Conservation (phyloP, 2,113 vertebrate species). For the Phainopepla nitens region DNA sequence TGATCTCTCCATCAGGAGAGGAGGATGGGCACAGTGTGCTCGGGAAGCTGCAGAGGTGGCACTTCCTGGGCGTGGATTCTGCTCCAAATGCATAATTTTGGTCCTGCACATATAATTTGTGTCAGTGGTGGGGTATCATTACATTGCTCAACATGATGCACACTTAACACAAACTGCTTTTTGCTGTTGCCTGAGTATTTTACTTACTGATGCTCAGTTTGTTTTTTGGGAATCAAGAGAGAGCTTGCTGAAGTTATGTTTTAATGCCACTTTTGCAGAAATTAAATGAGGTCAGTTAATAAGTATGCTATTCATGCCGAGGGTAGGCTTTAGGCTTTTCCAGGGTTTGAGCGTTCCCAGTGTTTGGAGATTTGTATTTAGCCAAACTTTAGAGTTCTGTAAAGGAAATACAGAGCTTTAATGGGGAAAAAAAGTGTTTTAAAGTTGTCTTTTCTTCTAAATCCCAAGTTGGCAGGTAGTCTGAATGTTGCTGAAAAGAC, state of each 20-base stretch:
- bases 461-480: not conserved
- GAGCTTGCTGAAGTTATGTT: not conserved
- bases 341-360: not conserved
- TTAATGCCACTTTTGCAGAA: not conserved
- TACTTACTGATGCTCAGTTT: not conserved
- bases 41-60: not conserved
- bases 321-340: not conserved
- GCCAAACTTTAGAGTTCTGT: not conserved
- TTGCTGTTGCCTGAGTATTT: not conserved
- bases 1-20: not conserved
- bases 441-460: not conserved
- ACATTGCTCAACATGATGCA: not conserved
- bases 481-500: not conserved
- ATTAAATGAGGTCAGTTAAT: not conserved
- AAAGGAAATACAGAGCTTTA: not conserved
- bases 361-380: not conserved
- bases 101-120: not conserved
- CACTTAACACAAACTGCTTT: not conserved
- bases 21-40: not conserved
- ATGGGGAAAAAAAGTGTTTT: not conserved
- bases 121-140: not conserved
- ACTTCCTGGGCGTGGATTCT: not conserved
- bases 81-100: not conserved
- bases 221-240: not conserved
- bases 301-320: not conserved